Percentiles rank a stretch among this genome's conserved stretches.
phyloP scores from a whole-genome alignment of 2,888 invertebrate species.

The Drosophila rubida region DNA sequence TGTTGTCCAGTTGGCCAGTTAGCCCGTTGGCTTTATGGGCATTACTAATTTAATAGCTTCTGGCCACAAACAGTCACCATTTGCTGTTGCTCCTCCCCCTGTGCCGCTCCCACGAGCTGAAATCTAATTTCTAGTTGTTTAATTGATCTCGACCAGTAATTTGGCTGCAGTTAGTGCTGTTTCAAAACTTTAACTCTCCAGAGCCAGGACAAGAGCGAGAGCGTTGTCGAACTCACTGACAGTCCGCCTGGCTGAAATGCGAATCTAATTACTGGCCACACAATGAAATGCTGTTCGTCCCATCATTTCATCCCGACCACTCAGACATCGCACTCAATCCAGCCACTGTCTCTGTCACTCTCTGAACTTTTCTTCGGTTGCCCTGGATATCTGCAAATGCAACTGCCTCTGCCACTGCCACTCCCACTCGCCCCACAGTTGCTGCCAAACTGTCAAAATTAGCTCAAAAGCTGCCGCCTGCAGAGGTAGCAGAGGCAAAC shows the following conservation, averaged over 20 bases:
- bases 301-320: background rate
- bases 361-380: conserved; percentile 66
- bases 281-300: conserved; percentile 51
- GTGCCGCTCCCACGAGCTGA: conserved; percentile 10
- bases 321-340: background rate
- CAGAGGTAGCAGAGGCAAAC: conserved; percentile 49
- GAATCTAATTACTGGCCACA: conserved; percentile 74
- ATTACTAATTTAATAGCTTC: conserved; percentile 77
- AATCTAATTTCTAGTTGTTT: conserved; percentile 57
- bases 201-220: conserved; percentile 8
- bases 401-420: conserved; percentile 51
- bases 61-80: conserved; percentile 35
- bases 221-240: conserved; percentile 15
- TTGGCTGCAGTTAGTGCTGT: conserved; percentile 50
- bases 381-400: conserved; percentile 66
- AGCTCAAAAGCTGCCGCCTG: conserved; percentile 54
- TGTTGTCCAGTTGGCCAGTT: conserved; percentile 13
- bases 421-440: conserved; percentile 21
- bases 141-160: conserved; percentile 63
- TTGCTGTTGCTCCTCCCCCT: too few species aligned
- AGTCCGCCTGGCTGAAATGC: conserved; percentile 32
- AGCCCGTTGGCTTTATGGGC: conserved; percentile 70
- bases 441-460: conserved; percentile 70
- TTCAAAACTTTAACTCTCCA: conserved; percentile 50
- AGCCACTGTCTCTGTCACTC: background rate